Evolutionary conservation across 2,113 vertebrate species (phyloP).

Genomic region (Clupea harengus): DNA sequence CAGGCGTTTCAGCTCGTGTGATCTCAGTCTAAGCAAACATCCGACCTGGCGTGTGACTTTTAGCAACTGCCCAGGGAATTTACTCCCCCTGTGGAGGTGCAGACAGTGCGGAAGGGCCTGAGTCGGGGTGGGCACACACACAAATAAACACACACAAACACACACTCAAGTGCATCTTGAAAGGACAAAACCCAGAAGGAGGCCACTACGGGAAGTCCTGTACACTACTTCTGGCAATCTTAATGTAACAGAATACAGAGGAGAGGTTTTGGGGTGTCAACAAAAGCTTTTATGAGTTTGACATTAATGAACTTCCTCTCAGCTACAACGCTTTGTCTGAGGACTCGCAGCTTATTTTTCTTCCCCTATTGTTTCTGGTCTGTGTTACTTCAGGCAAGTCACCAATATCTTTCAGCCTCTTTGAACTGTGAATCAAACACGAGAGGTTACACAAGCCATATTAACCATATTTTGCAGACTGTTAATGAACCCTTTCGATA

Average conservation of each 20-base stretch:
- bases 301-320: constrained; percentile 32
- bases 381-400: constrained; percentile 16
- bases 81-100: constrained; percentile 30
- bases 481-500: constrained; percentile 20
- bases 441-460: constrained; percentile 14
- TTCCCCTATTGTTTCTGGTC: constrained; percentile 20
- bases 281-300: constrained; percentile 15
- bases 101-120: constrained; percentile 30
- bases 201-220: constrained; percentile 12
- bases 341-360: background rate
- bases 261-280: background rate
- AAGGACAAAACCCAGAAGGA: constrained; percentile 30
- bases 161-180: background rate
- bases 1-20: constrained; percentile 53
- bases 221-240: background rate
- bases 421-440: constrained; percentile 26
- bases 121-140: constrained; percentile 18
- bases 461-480: constrained; percentile 15
- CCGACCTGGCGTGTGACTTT: constrained; percentile 54
- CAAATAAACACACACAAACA: background rate
- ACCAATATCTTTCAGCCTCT: constrained; percentile 1
- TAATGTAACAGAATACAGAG: background rate
- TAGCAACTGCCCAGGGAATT: constrained; percentile 55
- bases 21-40: constrained; percentile 63
- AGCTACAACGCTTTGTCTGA: background rate